phyloP scores from a whole-genome alignment of 2,797 vertebrate species.

The Carcharodon carcharias region DNA sequence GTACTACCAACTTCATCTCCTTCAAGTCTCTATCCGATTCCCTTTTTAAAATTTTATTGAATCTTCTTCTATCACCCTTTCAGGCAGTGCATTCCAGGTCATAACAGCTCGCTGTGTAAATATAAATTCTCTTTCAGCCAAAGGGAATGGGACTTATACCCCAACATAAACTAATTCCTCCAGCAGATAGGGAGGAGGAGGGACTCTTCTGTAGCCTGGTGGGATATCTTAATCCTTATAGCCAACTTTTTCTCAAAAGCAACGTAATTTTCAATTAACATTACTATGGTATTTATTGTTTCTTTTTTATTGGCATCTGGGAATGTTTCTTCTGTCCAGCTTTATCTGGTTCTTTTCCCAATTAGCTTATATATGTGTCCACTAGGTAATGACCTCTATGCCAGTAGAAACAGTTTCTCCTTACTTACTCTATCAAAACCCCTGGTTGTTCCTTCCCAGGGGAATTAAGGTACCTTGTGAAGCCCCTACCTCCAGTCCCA shows the following conservation, averaged over 20 bases:
- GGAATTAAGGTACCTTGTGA: not conserved
- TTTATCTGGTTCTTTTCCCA: not conserved
- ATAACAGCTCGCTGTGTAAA: not conserved
- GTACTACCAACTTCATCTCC: no score
- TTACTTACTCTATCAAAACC: not conserved
- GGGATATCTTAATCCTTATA: no score
- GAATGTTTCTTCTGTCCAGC: no score
- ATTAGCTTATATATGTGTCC: not conserved
- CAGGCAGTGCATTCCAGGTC: not conserved
- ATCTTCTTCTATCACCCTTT: not conserved
- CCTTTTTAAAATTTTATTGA: not conserved
- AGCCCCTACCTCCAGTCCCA: not conserved
- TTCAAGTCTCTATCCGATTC: not conserved
- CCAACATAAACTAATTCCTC: no score
- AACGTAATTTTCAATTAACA: no score
- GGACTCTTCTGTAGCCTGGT: no score
- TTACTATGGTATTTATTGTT: no score
- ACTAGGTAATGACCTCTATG: not conserved
- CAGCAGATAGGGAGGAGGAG: no score
- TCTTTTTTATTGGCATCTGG: no score
- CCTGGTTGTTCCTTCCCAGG: not conserved
- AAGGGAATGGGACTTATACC: no score
- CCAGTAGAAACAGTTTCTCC: not conserved
- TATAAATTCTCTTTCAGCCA: not conserved
- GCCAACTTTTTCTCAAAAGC: no score